Evolutionary conservation across 2,113 vertebrate genomes (phyloP).

Genomic region (Calypte anna): DNA sequence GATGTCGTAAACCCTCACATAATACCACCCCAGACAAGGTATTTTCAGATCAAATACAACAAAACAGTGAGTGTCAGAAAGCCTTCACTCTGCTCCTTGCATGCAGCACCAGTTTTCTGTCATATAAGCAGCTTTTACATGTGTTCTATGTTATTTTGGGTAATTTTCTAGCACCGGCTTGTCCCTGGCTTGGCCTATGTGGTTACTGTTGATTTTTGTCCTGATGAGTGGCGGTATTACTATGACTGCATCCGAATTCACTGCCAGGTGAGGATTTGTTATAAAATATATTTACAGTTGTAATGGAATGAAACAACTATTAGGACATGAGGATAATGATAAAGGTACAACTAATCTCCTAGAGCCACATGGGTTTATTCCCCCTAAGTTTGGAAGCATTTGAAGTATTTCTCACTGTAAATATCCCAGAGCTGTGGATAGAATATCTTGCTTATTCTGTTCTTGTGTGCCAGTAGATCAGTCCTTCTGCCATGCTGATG

Average conservation of each 20-base stretch:
- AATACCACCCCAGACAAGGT: conserved; percentile 88
- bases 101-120: neutral
- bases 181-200: conserved; percentile 87
- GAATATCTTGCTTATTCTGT: neutral
- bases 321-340: neutral
- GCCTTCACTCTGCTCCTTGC: neutral
- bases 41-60: conserved; percentile 88
- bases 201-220: conserved; percentile 83
- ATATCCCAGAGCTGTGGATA: neutral
- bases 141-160: neutral
- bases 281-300: neutral
- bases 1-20: conserved; percentile 83
- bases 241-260: conserved; percentile 91
- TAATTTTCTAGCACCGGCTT: conserved; percentile 81
- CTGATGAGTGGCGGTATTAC: conserved; percentile 93
- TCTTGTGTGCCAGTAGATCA: neutral
- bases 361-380: neutral
- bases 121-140: neutral
- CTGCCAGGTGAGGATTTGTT: conserved; percentile 81
- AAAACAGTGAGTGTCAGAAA: conserved; percentile 82
- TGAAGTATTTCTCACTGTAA: neutral
- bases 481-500: neutral
- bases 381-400: neutral
- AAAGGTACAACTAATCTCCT: neutral
- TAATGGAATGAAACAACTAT: neutral